phyloP scores from a whole-genome alignment of 2,113 vertebrate species.

The Crocuta crocuta region DNA sequence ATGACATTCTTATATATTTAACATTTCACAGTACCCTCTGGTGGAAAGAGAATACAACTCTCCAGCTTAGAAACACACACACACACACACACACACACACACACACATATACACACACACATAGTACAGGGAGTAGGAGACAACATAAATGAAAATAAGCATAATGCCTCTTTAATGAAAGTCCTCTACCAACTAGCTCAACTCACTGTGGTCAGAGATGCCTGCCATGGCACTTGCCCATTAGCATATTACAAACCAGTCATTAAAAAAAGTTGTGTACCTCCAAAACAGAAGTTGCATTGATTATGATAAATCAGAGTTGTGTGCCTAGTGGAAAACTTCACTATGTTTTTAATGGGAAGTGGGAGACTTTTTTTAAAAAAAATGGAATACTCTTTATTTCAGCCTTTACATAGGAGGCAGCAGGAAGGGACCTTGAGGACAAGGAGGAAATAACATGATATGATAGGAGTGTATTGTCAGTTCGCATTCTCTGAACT shows the following conservation, averaged over 20 bases:
- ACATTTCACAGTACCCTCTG: not conserved
- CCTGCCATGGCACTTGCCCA: not conserved
- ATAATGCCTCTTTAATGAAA: not conserved
- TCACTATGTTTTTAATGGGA: not conserved
- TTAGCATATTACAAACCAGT: not conserved
- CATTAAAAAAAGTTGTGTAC: not conserved
- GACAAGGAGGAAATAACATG: not conserved
- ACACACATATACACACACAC: too few species aligned
- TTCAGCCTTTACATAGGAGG: not conserved
- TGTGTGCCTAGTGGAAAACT: not conserved
- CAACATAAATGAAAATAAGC: not conserved
- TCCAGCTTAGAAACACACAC: not conserved
- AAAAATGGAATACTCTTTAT: rapidly evolving
- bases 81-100: too few species aligned
- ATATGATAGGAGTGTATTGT: rapidly evolving
- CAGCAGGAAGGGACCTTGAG: rapidly evolving
- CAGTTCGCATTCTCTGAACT: not conserved
- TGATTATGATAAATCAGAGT: not conserved
- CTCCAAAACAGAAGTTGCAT: not conserved
- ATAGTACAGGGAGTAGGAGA: not conserved
- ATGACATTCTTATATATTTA: not conserved
- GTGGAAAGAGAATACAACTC: not conserved
- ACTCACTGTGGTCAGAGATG: not conserved
- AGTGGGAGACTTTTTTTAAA: not conserved
- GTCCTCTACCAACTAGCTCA: not conserved